phyloP scores from a whole-genome alignment of 2,888 invertebrate genomes.

The Scaptomyza parva region DNA sequence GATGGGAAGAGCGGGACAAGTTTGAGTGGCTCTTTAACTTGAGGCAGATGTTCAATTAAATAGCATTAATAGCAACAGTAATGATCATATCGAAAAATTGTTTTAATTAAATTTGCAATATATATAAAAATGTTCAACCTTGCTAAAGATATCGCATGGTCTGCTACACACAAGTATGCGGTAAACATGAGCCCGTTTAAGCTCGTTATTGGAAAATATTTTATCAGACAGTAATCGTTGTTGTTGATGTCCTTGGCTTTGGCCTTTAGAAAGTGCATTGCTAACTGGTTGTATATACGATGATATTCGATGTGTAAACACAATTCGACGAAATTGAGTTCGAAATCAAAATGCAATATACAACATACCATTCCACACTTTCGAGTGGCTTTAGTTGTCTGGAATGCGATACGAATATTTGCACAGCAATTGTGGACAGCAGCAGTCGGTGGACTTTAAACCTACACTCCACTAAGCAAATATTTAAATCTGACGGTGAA shows the following conservation, averaged over 20 bases:
- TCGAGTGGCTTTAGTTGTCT: conserved; percentile 29
- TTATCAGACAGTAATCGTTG: conserved; percentile 9
- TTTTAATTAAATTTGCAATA: background rate
- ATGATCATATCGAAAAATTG: background rate
- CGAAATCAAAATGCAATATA: conserved; percentile 49
- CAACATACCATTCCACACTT: conserved; percentile 28
- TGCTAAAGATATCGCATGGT: background rate
- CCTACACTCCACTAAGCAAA: conserved; percentile 1
- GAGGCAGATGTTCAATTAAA: background rate
- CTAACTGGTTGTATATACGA: background rate
- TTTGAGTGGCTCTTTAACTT: background rate
- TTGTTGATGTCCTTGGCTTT: conserved; percentile 13
- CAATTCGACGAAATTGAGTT: conserved; percentile 38
- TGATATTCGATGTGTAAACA: conserved; percentile 16
- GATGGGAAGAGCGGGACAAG: background rate
- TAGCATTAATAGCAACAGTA: background rate
- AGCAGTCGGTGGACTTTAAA: background rate
- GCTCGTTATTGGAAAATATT: conserved; percentile 11
- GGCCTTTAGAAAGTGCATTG: background rate
- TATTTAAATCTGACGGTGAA: conserved; percentile 15
- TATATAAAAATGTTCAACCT: too few relatives aligned
- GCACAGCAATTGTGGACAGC: conserved; percentile 3
- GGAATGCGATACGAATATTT: conserved; percentile 26
- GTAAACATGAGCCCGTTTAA: background rate
- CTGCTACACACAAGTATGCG: background rate